Evolutionary conservation across 2,888 invertebrate species (phyloP), one percentile per base, ranked within the genome.

Genomic region (Ophioninae sp.): DNA sequence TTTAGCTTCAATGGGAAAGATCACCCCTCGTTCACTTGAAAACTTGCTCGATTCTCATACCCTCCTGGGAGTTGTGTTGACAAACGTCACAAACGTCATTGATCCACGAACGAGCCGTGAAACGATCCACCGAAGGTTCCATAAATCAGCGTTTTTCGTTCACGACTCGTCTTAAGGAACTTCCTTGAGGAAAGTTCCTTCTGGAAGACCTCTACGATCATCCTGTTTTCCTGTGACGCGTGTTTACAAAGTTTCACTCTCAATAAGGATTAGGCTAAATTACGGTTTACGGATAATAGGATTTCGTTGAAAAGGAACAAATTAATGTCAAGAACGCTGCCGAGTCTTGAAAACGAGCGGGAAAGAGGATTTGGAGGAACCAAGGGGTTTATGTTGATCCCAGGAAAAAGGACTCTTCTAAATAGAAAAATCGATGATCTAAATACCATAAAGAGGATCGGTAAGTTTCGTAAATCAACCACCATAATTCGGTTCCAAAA

Each of bases 181-280:
- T 10, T 51, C 51, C n/a, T n/a, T n/a, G n/a, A n/a, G n/a, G n/a
- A 13, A 51, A 51, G 51, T 6, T 17, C 7, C 2, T 59, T 20
- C 0, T 20, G 9, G 22, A 59, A 59, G 17, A 22, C 9, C 22
- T 59, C 10, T 0, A 20, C 17, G 20, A 17, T 20, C 8, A 7
- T 22, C 20, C 20, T 59, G 59, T 17, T 59, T 8, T 22, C 59
- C 59, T 22, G 59, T 20, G 8, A 20, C 9, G 56, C 56, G 68
- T 85, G 85, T 85, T 87, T 86, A 87, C 6, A 17, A 51, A 51
- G 51, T 51, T 51, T 2, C 13, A 51, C 51, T 17, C 51, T 17
- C 51, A 51, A 17, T 13, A 51, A 51, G 51, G 17, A 51, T 51
- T 51, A 51, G 51, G 17, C 0, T 51, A 13, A 51, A 51, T 44